Evolutionary conservation across 2,888 invertebrate genomes (phyloP).

Genomic region (Operophtera brumata): DNA sequence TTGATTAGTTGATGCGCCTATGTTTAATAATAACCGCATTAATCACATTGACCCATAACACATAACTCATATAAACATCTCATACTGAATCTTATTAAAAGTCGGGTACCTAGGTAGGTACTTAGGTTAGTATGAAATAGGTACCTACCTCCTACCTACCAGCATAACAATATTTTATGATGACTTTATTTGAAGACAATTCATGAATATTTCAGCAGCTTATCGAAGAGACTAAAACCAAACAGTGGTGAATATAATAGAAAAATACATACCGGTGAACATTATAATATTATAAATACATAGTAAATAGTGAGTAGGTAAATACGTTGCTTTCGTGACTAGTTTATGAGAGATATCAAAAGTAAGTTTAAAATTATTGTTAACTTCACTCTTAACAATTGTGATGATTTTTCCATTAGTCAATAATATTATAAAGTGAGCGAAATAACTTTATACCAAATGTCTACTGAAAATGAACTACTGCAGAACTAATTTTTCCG

Average conservation of each 20-base stretch:
- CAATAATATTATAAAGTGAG: conserved; percentile 54
- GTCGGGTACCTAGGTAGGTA: no score
- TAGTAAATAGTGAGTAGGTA: conserved; percentile 24
- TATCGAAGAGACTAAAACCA: conserved; percentile 47
- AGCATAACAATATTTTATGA: no score
- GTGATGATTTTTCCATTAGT: conserved; percentile 79
- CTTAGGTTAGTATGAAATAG: no score
- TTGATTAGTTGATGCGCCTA: no score
- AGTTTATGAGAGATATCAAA: conserved; percentile 32
- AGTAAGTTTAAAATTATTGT: conserved; percentile 35
- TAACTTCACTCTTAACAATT: conserved; percentile 74
- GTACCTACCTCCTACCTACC: no score
- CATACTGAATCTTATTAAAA: no score
- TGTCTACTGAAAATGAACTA: conserved; percentile 46
- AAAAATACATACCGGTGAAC: conserved; percentile 49
- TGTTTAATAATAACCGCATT: no score
- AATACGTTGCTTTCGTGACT: conserved; percentile 30
- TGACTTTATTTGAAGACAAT: conserved; percentile 16
- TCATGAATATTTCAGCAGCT: conserved; percentile 48
- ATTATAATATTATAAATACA: conserved; percentile 47
- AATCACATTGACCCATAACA: no score
- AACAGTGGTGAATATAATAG: conserved; percentile 49
- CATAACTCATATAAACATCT: no score
- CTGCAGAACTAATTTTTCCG: conserved; percentile 38
- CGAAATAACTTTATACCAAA: conserved; percentile 38